These are phyloP conservation scores for Catocala nupta DNA, from an alignment of 2,888 invertebrate genomes.

Conservation along the genomic window DNA sequence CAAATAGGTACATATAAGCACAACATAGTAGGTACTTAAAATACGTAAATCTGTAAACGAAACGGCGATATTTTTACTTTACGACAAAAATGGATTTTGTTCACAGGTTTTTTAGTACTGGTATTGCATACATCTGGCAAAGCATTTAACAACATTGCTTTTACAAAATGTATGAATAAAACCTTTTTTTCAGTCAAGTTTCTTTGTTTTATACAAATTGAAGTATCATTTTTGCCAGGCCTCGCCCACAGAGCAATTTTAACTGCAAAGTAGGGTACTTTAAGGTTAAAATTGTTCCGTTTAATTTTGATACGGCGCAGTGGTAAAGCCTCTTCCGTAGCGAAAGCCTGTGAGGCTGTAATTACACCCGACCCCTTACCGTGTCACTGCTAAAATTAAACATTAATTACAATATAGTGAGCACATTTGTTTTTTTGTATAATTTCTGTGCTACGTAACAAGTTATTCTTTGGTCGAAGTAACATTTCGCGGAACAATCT, in stretches of 20 bases:
- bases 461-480: neutral
- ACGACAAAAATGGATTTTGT: no score
- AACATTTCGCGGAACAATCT: no score
- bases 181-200: neutral
- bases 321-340: slow-evolving; percentile 22
- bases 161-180: no score
- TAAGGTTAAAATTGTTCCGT: slow-evolving; percentile 28
- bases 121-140: no score
- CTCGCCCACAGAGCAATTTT: neutral
- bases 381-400: slow-evolving; percentile 49
- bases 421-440: slow-evolving; percentile 46
- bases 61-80: no score
- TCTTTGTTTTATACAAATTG: slow-evolving; percentile 12
- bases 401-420: slow-evolving; percentile 49
- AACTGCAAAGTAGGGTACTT: neutral
- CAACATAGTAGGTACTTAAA: no score
- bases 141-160: no score
- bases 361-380: slow-evolving; percentile 37
- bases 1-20: no score
- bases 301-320: slow-evolving; percentile 23
- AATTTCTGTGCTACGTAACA: slow-evolving; percentile 24
- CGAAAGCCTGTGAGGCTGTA: slow-evolving; percentile 29
- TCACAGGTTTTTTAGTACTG: no score
- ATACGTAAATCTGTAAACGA: no score
- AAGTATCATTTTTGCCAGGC: slow-evolving; percentile 16